Conservation (phyloP, 2,113 vertebrate genomes). For the Ariopsis seemanni region DNA sequence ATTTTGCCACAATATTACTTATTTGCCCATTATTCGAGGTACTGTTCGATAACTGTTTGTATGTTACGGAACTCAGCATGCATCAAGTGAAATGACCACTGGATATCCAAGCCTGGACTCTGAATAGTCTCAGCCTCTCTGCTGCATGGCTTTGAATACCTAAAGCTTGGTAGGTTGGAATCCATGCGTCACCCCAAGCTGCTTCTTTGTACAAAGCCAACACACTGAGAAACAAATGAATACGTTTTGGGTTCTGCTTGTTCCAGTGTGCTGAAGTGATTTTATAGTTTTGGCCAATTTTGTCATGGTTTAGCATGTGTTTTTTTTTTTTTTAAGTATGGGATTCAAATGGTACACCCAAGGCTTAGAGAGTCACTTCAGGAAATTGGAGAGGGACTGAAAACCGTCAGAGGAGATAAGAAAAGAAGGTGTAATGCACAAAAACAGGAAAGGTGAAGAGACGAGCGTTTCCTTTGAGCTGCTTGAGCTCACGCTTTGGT, state of each 20-base stretch:
- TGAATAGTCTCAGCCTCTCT: neutral
- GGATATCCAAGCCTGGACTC: neutral
- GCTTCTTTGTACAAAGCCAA: neutral
- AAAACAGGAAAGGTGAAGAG: neutral
- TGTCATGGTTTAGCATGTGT: neutral
- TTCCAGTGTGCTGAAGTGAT: neutral
- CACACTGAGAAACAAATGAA: neutral
- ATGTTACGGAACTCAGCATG: neutral
- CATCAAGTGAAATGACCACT: slow-evolving; percentile 4
- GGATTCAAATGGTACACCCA: neutral
- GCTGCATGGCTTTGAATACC: slow-evolving; percentile 11
- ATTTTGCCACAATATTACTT: neutral
- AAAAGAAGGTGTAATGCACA: neutral
- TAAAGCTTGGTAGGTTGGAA: neutral
- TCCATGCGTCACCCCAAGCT: neutral
- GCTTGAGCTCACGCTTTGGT: neutral
- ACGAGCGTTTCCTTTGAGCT: neutral
- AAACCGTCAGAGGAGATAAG: neutral
- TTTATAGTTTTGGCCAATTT: neutral
- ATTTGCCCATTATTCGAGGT: neutral
- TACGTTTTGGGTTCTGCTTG: neutral
- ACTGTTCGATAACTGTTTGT: neutral
- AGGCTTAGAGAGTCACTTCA: neutral
- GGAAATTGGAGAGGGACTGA: neutral
- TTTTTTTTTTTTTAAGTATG: neutral